Conservation (phyloP, 1,140 invertebrate species). For the Thaumatotibia leucotreta region DNA sequence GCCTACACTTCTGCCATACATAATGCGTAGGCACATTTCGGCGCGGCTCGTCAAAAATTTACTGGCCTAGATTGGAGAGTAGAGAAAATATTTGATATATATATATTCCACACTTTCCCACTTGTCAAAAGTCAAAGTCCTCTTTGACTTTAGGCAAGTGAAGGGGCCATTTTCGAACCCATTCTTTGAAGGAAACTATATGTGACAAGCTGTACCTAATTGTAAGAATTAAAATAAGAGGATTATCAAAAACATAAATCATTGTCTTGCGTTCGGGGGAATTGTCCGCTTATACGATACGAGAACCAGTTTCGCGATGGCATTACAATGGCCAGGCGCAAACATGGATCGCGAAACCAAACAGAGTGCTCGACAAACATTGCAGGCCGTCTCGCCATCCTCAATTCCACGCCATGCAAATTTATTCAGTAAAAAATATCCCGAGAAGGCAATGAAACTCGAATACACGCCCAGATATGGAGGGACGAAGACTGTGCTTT, state of each 20-base stretch:
- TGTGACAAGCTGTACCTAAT: no score
- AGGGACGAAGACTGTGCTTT: neutral
- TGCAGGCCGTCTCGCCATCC: conserved; percentile 26
- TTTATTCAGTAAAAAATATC: conserved; percentile 30
- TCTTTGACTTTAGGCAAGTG: no score
- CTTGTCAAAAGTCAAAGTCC: no score
- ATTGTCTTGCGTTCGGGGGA: neutral
- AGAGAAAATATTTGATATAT: no score
- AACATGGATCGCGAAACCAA: conserved; percentile 45
- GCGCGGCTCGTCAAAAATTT: no score
- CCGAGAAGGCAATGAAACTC: conserved; percentile 18
- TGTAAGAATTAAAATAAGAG: neutral
- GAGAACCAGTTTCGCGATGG: conserved; percentile 24
- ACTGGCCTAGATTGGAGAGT: no score
- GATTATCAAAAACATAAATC: neutral
- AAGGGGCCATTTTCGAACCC: no score
- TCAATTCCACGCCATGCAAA: conserved; percentile 31
- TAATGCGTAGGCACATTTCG: no score
- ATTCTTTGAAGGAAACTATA: no score
- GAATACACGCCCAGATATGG: conserved; percentile 17
- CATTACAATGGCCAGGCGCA: conserved; percentile 50
- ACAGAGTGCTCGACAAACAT: conserved; percentile 44
- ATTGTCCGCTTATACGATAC: conserved; percentile 1
- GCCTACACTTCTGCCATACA: no score
- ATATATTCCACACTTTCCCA: no score